Conservation (phyloP, 2,113 vertebrate genomes). For the Equus przewalskii region DNA sequence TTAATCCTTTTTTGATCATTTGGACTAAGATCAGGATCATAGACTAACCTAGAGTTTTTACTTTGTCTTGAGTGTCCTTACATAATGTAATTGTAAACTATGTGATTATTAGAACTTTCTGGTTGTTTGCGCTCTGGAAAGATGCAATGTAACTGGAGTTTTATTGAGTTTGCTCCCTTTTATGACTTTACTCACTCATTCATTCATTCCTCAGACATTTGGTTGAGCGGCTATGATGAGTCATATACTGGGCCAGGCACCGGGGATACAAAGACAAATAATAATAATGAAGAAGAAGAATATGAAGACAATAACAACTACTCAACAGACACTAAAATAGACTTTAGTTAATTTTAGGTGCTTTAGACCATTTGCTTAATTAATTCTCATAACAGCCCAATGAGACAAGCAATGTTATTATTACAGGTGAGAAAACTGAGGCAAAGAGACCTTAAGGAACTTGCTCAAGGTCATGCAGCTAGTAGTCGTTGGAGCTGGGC, state of each 20-base stretch:
- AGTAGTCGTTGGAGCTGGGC: neutral
- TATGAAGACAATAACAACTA: neutral
- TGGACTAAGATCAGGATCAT: neutral
- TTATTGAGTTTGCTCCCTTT: neutral
- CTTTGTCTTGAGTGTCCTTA: conserved; percentile 36
- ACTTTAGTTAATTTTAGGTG: neutral
- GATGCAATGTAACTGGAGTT: neutral
- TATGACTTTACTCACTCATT: neutral
- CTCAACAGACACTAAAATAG: neutral
- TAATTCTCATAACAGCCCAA: neutral
- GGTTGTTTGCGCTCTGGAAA: conserved; percentile 51
- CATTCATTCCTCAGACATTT: neutral
- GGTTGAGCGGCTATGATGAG: neutral
- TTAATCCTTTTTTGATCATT: conserved; percentile 52
- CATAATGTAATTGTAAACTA: neutral
- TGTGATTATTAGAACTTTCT: neutral
- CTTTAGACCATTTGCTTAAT: neutral
- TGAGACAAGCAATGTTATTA: neutral
- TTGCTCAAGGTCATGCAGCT: neutral
- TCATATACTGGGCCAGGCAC: neutral
- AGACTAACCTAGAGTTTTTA: neutral
- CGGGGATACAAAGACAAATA: neutral
- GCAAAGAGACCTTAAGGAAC: neutral
- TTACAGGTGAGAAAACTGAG: neutral
- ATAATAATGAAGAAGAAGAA: neutral